Conservation (phyloP, 2,113 vertebrate species). For the Casuarius casuarius region DNA sequence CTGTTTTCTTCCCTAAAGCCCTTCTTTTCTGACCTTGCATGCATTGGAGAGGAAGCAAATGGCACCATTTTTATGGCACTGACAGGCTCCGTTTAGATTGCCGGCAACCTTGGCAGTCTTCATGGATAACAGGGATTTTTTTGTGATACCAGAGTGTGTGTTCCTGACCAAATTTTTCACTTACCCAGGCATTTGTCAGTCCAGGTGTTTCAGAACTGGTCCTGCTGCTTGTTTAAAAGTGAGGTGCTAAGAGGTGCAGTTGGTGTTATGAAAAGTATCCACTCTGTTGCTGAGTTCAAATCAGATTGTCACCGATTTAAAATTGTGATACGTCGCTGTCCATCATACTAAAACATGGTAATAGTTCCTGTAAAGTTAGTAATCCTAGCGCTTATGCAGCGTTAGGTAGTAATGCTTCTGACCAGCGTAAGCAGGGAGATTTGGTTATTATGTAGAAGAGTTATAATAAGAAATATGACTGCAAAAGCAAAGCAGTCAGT, state of each 20-base stretch:
- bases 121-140: background rate
- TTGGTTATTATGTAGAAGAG: constrained; percentile 82
- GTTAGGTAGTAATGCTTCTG: constrained; percentile 69
- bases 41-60: background rate
- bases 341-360: constrained; percentile 43
- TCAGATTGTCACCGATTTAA: constrained; percentile 48
- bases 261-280: background rate
- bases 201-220: constrained; percentile 12
- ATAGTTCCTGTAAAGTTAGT: constrained; percentile 70
- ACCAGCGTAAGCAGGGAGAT: constrained; percentile 70
- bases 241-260: background rate
- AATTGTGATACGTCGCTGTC: constrained; percentile 44
- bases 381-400: constrained; percentile 69
- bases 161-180: background rate
- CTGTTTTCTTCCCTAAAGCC: background rate
- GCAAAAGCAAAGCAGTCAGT: constrained; percentile 84
- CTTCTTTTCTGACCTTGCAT: background rate
- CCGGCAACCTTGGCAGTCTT: background rate
- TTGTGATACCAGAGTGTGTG: background rate
- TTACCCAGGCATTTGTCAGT: background rate
- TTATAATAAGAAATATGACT: constrained; percentile 85
- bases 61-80: background rate
- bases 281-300: background rate
- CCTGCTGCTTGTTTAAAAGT: constrained; percentile 4
- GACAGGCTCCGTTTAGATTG: background rate